A percentile compares a stretch with the other conserved stretches of the same genome.
These are phyloP conservation scores for Gallinago paraguaiae DNA, from an alignment of 2,113 vertebrate genomes.

Conservation along the genomic window DNA sequence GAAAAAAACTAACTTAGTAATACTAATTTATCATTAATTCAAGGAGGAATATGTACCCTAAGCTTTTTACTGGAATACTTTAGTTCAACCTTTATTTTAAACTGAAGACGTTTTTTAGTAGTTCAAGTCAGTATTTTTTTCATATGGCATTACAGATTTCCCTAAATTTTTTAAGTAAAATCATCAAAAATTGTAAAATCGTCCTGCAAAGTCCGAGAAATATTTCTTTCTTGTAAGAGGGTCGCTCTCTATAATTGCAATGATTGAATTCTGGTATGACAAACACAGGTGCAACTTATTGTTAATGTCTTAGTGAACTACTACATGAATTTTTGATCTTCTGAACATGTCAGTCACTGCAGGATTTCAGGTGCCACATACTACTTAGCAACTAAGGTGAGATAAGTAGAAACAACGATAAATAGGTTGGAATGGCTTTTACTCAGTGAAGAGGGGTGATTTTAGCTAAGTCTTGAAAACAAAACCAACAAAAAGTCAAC, in stretches of 20 bases:
- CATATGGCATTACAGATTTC: neutral
- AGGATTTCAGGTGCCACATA: neutral
- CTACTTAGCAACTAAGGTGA: neutral
- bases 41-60: neutral
- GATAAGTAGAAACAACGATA: neutral
- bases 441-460: neutral
- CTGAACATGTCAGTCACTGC: neutral
- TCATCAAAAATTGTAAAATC: neutral
- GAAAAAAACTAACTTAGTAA: neutral
- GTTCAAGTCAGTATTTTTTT: neutral
- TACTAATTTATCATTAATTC: neutral
- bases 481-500: neutral
- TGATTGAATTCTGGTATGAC: neutral
- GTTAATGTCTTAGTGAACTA: neutral
- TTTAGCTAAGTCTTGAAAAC: neutral
- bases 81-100: neutral
- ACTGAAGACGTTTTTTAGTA: neutral
- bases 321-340: neutral
- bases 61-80: neutral
- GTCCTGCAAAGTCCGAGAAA: neutral
- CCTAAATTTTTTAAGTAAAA: neutral
- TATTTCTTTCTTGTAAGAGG: neutral
- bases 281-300: neutral
- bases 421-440: neutral
- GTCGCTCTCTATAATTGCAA: neutral